A percentile compares a stretch with the other conserved stretches of the same genome.
These are phyloP conservation scores for Ptychoptera albimana DNA, from an alignment of 2,888 invertebrate genomes.

Conservation along the genomic window DNA sequence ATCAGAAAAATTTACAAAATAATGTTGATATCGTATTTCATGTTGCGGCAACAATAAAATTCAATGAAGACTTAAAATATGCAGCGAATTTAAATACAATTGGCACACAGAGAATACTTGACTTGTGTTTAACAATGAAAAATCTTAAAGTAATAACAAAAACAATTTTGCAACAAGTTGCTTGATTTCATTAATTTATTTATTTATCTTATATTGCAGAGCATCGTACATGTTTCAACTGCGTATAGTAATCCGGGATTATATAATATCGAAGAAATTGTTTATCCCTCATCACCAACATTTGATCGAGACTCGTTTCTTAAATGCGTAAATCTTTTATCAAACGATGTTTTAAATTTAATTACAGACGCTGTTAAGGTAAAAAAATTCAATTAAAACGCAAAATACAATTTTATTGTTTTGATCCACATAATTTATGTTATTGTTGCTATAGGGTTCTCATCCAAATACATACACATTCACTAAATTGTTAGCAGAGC, in stretches of 20 bases:
- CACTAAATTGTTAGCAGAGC: conserved; percentile 87
- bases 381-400: conserved; percentile 1
- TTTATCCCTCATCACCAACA: conserved; percentile 53
- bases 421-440: background rate
- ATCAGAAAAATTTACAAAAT: conserved; percentile 41
- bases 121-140: conserved; percentile 67
- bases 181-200: background rate
- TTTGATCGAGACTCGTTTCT: conserved; percentile 43
- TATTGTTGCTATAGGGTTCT: conserved; percentile 36
- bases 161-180: conserved; percentile 6
- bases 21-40: conserved; percentile 81
- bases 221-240: conserved; percentile 83
- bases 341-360: conserved; percentile 40
- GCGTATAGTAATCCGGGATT: conserved; percentile 91
- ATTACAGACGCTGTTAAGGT: conserved; percentile 42
- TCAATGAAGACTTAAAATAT: conserved; percentile 77
- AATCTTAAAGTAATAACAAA: conserved; percentile 47
- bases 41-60: conserved; percentile 89
- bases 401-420: background rate
- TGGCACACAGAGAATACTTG: conserved; percentile 70
- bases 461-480: conserved; percentile 94
- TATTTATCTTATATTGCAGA: conserved; percentile 26
- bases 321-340: conserved; percentile 42
- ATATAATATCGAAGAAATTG: conserved; percentile 59
- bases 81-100: conserved; percentile 81